Conservation (phyloP, 2,113 vertebrate genomes). For the Clupea harengus region DNA sequence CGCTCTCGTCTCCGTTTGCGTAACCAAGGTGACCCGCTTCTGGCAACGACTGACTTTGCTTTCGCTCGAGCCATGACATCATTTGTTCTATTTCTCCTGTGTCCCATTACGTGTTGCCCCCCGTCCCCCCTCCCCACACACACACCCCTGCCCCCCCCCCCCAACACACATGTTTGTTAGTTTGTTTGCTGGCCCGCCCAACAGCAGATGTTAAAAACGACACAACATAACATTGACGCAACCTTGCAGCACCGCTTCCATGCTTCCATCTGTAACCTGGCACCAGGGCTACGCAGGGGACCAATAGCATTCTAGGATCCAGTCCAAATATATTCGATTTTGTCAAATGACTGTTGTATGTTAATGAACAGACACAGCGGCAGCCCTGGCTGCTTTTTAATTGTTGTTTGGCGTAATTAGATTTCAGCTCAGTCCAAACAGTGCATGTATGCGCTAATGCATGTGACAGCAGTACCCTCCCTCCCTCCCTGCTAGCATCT, state of each 20-base stretch:
- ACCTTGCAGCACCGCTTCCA: conserved; percentile 6
- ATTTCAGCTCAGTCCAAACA: background rate
- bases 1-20: background rate
- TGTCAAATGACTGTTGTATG: conserved; percentile 14
- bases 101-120: conserved; percentile 26
- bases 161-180: background rate
- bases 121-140: background rate
- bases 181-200: background rate
- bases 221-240: conserved; percentile 1
- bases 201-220: conserved; percentile 13
- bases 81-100: conserved; percentile 11
- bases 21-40: conserved; percentile 4
- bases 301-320: background rate
- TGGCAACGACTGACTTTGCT: background rate
- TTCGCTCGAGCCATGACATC: background rate
- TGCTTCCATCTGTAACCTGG: background rate
- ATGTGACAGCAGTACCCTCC: background rate
- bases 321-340: background rate
- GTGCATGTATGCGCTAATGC: background rate
- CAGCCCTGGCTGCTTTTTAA: background rate
- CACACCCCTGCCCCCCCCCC: background rate
- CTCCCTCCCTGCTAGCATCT: background rate
- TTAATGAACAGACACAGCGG: background rate
- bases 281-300: no score
- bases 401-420: background rate